These are phyloP conservation scores for Telenomus remus DNA, from an alignment of 1,140 invertebrate species.

Conservation along the genomic window DNA sequence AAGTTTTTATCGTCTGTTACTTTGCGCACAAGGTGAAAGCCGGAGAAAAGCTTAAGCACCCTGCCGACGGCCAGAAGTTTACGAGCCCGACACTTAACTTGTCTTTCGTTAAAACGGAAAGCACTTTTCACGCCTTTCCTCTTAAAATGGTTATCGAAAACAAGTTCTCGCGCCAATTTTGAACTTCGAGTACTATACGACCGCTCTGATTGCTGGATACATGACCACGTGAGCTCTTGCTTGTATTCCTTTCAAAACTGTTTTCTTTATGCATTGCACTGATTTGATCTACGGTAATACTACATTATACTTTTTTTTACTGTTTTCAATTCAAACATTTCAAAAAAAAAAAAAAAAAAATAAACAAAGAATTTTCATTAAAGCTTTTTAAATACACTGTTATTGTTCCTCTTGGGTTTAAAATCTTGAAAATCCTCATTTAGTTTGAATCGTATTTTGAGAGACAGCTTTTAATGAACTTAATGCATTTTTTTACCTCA, in stretches of 20 bases:
- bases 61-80: slow-evolving; percentile 51
- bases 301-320: no score
- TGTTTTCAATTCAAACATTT: no score
- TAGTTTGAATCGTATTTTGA: no score
- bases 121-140: slow-evolving; percentile 54
- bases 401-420: no score
- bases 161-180: slow-evolving; percentile 46
- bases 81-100: slow-evolving; percentile 53
- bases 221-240: slow-evolving; percentile 16
- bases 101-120: slow-evolving; percentile 58
- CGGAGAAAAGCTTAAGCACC: slow-evolving; percentile 44
- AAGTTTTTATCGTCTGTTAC: slow-evolving; percentile 49
- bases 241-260: slow-evolving; percentile 31
- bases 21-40: slow-evolving; percentile 29
- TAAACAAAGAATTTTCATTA: no score
- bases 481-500: no score
- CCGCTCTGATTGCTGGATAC: slow-evolving; percentile 36
- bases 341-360: no score
- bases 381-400: no score
- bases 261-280: slow-evolving; percentile 33
- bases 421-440: no score
- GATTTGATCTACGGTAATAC: no score
- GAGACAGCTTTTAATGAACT: no score
- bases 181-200: slow-evolving; percentile 41
- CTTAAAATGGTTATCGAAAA: slow-evolving; percentile 47